phyloP scores from a whole-genome alignment of 1,140 invertebrate species.

The Acyrthosiphon pisum region DNA sequence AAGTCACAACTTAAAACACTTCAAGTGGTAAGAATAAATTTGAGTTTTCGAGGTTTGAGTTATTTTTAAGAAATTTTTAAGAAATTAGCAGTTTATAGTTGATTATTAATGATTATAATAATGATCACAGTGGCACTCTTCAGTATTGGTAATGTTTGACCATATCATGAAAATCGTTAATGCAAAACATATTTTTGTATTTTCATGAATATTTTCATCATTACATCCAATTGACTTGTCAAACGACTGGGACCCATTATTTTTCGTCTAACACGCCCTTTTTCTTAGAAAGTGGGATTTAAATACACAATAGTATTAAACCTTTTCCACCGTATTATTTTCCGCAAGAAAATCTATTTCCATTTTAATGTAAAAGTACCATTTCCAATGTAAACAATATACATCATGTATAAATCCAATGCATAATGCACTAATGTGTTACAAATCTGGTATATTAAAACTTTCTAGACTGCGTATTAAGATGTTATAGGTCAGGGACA shows the following conservation, averaged over 20 bases:
- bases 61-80: neutral
- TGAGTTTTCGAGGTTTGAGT: too few species aligned
- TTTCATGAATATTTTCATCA: neutral
- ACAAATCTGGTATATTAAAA: slow-evolving; percentile 1
- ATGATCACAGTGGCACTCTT: neutral
- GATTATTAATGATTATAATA: too few species aligned
- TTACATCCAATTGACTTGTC: neutral
- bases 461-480: neutral
- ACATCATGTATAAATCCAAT: neutral
- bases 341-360: neutral
- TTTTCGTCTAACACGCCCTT: neutral
- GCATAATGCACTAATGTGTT: neutral
- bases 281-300: too few species aligned
- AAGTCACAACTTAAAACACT: too few species aligned
- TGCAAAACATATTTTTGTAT: neutral
- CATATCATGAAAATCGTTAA: neutral
- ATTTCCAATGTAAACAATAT: neutral
- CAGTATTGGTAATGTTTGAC: too few species aligned
- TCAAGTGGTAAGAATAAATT: too few species aligned
- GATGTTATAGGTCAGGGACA: neutral
- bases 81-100: neutral
- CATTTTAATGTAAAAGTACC: neutral
- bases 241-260: neutral
- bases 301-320: neutral
- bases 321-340: neutral